These are phyloP conservation scores for Holothuria glaberrima DNA, from an alignment of 35 echinoderm and acorn worm species.

Conservation along the genomic window DNA sequence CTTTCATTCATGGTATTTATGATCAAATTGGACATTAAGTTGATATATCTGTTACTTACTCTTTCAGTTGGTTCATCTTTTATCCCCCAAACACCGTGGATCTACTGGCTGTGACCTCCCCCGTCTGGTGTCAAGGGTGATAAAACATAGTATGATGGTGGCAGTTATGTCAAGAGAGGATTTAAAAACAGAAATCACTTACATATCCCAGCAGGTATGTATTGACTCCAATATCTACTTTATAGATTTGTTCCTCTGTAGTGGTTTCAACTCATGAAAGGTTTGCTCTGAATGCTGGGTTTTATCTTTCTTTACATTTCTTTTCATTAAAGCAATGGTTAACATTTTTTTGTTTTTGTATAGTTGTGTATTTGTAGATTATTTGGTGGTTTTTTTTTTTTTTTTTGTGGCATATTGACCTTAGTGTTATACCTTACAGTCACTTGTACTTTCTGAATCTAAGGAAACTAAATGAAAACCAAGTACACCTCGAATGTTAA, in stretches of 20 bases:
- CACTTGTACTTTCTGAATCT: too few species aligned
- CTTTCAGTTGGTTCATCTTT: conserved; percentile 68
- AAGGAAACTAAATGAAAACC: too few species aligned
- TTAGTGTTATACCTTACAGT: too few species aligned
- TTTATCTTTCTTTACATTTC: neutral
- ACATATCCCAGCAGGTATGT: conserved; percentile 80
- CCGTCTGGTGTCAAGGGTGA: conserved; percentile 54
- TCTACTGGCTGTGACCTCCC: conserved; percentile 62
- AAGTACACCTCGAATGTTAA: too few species aligned
- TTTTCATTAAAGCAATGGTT: neutral
- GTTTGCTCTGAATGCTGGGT: too few species aligned
- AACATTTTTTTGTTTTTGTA: too few species aligned
- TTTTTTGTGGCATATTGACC: too few species aligned
- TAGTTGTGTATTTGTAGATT: too few species aligned
- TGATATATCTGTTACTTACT: neutral
- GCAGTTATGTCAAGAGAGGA: conserved; percentile 70
- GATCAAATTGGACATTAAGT: neutral
- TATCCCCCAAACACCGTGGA: conserved; percentile 70
- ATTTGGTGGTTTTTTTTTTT: too few species aligned
- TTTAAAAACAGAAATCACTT: conserved; percentile 64
- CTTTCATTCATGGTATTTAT: too few species aligned
- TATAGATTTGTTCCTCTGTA: too few species aligned
- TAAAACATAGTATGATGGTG: conserved; percentile 88
- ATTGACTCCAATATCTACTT: neutral
- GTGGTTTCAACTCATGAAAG: too few species aligned